Base-by-base conservation (phyloP, 2,113 vertebrate species). In the Puntigrus tetrazona region DNA sequence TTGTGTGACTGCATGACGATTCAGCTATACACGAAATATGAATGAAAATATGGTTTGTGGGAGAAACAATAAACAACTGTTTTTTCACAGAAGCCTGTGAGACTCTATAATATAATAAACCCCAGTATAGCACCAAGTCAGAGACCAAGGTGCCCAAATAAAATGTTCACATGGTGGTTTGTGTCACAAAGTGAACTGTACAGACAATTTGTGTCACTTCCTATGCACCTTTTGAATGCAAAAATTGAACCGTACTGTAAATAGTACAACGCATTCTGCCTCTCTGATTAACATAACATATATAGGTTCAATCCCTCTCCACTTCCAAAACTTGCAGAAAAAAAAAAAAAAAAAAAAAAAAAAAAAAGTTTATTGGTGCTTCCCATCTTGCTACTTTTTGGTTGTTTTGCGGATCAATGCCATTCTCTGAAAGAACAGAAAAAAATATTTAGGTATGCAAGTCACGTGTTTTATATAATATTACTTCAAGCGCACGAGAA, bases 401-500 rank as follows among this genome's bases (percentile, higher is more conserved):
- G 96, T 98, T 38, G 98, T 98, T 94, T 99, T 99, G 91, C 97
- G 98, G 89, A 99, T 99, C 95, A 99, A 88, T 85, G 98, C 98
- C 98, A 99, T 98, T 92, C 98, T 97, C 98, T 99, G 95, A 9
- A 95, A 94, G 1, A 50, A 82, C 2, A 86, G 29, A 82, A 45
- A 25, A 55, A 52, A 1, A 43, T 4, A 63, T 5, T 25, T 0
- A 3, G 61, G 0, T 11, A 63, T 81, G 65, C 27, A 27, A 69
- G 1, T 5, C 1, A 50, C n/a, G 36, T 31, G 20, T 18, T 29
- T 27, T 75, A 55, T 11, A 55, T 22, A 27, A 38, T 59, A 16
- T 45, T 11, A 25, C 11, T 73, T 45, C 4, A 34, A 6, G 8
- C 59, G 18, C 59, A 29, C 63, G n/a, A 81, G 31, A 50, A 14